A percentile compares a stretch with the other conserved stretches of the same genome.
Conservation (phyloP, 2,113 vertebrate species). For the Onychostoma macrolepis region DNA sequence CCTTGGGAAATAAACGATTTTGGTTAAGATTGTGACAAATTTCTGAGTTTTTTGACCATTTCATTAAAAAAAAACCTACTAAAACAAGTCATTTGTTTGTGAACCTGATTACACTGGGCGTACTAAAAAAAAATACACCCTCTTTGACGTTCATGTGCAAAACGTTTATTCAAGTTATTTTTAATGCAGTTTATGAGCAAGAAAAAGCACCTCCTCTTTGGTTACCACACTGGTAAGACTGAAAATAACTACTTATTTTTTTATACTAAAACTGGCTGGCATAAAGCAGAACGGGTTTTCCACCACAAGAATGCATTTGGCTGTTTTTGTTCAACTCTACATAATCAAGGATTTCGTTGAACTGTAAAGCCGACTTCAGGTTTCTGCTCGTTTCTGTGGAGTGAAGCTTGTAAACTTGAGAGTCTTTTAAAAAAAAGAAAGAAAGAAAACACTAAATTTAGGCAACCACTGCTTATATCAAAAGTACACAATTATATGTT, state of each 20-base stretch:
- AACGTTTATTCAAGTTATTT: constrained; percentile 61
- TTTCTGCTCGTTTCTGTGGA: constrained; percentile 21
- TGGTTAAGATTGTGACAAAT: not conserved
- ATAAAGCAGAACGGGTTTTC: constrained; percentile 39
- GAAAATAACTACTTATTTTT: constrained; percentile 46
- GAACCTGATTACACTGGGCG: not conserved
- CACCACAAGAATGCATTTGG: constrained; percentile 63
- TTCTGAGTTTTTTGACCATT: not conserved
- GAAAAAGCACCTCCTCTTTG: not conserved
- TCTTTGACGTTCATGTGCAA: constrained; percentile 50
- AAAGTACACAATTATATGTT: constrained; percentile 59
- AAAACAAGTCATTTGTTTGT: not conserved
- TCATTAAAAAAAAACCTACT: not conserved
- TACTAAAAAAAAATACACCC: constrained; percentile 3
- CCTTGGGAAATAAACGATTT: not conserved
- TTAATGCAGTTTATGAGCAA: constrained; percentile 45
- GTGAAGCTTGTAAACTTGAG: constrained; percentile 35
- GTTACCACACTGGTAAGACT: constrained; percentile 29
- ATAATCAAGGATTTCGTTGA: constrained; percentile 32
- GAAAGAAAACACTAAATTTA: constrained; percentile 56
- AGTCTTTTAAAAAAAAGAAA: constrained; percentile 8
- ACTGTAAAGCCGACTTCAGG: not conserved
- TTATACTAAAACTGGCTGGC: constrained; percentile 44
- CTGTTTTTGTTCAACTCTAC: constrained; percentile 43
- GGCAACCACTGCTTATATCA: constrained; percentile 48